Evolutionary conservation across 2,888 invertebrate species (phyloP).

Genomic region (Orthosia incerta): DNA sequence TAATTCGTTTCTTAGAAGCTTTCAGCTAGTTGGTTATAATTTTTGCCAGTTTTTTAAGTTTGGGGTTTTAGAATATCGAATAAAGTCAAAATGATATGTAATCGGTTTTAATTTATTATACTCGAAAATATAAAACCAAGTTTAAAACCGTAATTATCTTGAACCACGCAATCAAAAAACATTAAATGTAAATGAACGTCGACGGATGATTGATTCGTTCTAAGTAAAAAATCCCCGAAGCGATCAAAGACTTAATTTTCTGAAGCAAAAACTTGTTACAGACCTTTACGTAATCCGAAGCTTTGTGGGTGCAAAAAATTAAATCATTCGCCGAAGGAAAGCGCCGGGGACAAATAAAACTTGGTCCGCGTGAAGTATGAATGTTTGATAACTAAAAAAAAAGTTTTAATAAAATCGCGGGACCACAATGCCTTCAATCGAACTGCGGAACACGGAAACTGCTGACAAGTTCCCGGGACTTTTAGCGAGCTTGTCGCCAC

Average conservation of each 20-base stretch:
- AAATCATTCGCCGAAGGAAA: conserved; percentile 55
- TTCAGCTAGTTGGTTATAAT: neutral
- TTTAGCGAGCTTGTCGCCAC: conserved; percentile 49
- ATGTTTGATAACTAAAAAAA: conserved; percentile 65
- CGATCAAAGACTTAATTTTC: conserved; percentile 58
- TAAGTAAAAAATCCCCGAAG: conserved; percentile 36
- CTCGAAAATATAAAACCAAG: neutral
- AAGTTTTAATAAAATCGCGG: conserved; percentile 64
- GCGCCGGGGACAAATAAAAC: conserved; percentile 62
- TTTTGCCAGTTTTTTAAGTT: neutral
- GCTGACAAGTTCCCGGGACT: conserved; percentile 43
- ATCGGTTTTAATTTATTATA: neutral
- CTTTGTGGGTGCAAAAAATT: conserved; percentile 59
- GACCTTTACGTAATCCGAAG: conserved; percentile 49
- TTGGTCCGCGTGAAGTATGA: conserved; percentile 60
- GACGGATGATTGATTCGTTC: conserved; percentile 46
- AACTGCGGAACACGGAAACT: conserved; percentile 47
- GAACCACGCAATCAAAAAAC: conserved; percentile 32
- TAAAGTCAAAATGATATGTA: neutral
- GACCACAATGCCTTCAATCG: conserved; percentile 62
- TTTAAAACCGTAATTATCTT: conserved; percentile 29
- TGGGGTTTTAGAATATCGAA: neutral
- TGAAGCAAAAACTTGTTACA: conserved; percentile 51
- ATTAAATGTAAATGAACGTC: conserved; percentile 38
- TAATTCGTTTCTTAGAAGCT: neutral